phyloP scores from a whole-genome alignment of 92 coral and sea anemone genomes.

The Micromussa lordhowensis region DNA sequence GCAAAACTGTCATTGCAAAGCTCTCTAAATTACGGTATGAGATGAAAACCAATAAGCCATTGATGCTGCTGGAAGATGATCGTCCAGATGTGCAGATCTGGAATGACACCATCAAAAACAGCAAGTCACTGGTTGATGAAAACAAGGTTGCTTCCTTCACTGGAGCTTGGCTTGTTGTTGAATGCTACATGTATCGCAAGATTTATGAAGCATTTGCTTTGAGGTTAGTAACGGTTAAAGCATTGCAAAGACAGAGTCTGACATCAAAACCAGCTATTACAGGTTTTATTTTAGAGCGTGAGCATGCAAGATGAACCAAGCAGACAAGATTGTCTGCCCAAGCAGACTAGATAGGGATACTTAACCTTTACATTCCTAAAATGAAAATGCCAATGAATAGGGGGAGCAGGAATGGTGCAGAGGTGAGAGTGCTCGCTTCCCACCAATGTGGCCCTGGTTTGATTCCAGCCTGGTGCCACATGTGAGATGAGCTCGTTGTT shows the following conservation, averaged over 20 bases:
- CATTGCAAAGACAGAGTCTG: not conserved
- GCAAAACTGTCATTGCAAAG: slow-evolving; percentile 76
- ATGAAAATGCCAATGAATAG: no score
- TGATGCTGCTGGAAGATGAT: slow-evolving; percentile 71
- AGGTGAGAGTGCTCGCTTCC: no score
- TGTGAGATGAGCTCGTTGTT: no score
- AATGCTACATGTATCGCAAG: slow-evolving; percentile 94
- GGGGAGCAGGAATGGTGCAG: no score
- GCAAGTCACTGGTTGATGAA: slow-evolving; percentile 74
- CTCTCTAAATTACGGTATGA: slow-evolving; percentile 89
- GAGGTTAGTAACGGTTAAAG: slow-evolving; percentile 52
- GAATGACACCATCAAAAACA: slow-evolving; percentile 75
- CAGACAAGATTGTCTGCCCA: no score
- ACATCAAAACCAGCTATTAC: not conserved
- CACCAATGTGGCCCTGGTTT: no score
- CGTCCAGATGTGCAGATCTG: slow-evolving; percentile 73
- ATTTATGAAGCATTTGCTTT: slow-evolving; percentile 86
- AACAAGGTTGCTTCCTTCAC: slow-evolving; percentile 72
- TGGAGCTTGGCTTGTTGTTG: slow-evolving; percentile 93
- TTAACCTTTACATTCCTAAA: no score
- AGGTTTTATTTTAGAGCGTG: no score
- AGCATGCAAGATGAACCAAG: no score
- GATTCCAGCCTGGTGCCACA: no score
- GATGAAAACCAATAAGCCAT: slow-evolving; percentile 84
- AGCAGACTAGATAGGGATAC: no score